Base-by-base conservation (phyloP, 2,797 vertebrate genomes). In the Acrossocheilus fasciatus region DNA sequence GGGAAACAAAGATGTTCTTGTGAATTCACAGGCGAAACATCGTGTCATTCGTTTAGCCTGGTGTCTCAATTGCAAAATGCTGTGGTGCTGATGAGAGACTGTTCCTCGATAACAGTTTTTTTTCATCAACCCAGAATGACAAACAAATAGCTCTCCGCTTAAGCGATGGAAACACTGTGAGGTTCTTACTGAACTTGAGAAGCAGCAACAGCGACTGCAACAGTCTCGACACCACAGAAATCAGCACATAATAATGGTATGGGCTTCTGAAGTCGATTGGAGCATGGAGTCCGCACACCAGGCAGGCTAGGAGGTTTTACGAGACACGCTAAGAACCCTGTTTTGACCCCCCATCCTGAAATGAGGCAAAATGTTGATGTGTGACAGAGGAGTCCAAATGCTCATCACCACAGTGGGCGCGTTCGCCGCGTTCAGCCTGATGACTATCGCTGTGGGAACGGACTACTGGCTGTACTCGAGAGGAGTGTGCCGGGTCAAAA, bases 401-500 rank as follows among this genome's bases (percentile, higher is more conserved):
- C 95, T 99, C 92, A 95, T 99, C 94, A 99, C 98, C 92, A 99
- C 98, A 86, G 97, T 98, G 95, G 98, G 98, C 93, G 98, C 98
- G 92, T 99, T 99, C 91, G 97, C 98, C 92, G 98, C 98, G 92
- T 99, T 99, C 96, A 98, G 98, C 95, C 96, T 99, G 92, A 99
- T 99, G 98, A 99, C 98, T 94, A 99, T 99, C 93, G 98, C 98
- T 66, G 98, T 99, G 92, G 98, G 98, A 69, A 99, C 98, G 47
- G 98, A 99, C 96, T 99, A 99, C 96, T 99, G 98, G 98, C 96
- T 99, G 91, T 99, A 99, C 95, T 99, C 98, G 88, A 96, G 98
- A 93, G 98, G 98, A 86, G 97, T 98, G 92, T 99, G 98, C 94
- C 96, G 97, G 95, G 94, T 94, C 91, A 98, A 98, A 95, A 96